Base-by-base conservation (phyloP, 2,888 invertebrate genomes). In the Galeruca laticollis region DNA sequence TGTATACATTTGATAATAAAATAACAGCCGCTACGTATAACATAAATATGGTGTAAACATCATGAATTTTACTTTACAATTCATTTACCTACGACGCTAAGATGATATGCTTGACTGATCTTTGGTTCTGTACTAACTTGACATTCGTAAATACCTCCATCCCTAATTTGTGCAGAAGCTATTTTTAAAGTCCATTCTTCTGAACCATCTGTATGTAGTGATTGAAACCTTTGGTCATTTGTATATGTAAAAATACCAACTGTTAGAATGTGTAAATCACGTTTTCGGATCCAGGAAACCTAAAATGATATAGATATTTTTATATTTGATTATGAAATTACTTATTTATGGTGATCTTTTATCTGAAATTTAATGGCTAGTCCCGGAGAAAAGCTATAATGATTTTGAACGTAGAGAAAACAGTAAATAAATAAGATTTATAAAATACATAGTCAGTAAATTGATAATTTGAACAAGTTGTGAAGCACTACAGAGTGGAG, bases 281-380 rank as follows among this genome's bases (percentile, higher is more conserved):
- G 88, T 81, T 94, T 93, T 10, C 95, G 88, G 77, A 94, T 94
- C 94, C 94, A 94, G 11, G 94, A 94, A 13, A 95, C 94, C 94
- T 94, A 86, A 0, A 82, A 80, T 80, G 40, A 68, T 59, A 63
- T n/a, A 49, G 49, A 35, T 49, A 66, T 47, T 51, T 66, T 77
- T 49, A 54, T 37, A 20, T 37, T 63, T 82, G 49, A 26, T 3
- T 26, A 26, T 26, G 3, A 26, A 26, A 26, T 26, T 26, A 26
- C 26, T n/a, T n/a, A n/a, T n/a, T n/a, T n/a, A n/a, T n/a, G n/a
- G n/a, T n/a, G n/a, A n/a, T n/a, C n/a, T n/a, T n/a, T n/a, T n/a
- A n/a, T n/a, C n/a, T n/a, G n/a, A n/a, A n/a, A n/a, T n/a, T n/a
- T n/a, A n/a, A n/a, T n/a, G n/a, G n/a, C n/a, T n/a, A n/a, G n/a